Evolutionary conservation across 1,140 invertebrate genomes (phyloP).

Genomic region (Polyergus mexicanus): DNA sequence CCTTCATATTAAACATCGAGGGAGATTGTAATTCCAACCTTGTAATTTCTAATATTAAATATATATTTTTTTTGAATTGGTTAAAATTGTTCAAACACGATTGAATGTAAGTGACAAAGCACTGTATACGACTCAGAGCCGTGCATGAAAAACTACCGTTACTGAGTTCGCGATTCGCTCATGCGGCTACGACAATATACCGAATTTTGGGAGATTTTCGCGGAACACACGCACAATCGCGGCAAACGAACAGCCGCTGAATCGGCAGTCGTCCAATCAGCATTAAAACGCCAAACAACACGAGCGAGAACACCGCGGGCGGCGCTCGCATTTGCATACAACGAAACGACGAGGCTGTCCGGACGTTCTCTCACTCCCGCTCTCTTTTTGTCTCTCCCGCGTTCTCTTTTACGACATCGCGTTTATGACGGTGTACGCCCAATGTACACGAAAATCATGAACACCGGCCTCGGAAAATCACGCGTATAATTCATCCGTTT

Average conservation of each 20-base stretch:
- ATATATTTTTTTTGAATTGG: neutral
- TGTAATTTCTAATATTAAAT: neutral
- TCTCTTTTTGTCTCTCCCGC: neutral
- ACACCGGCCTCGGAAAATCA: conserved; percentile 20
- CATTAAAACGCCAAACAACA: conserved; percentile 85
- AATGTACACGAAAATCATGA: conserved; percentile 53
- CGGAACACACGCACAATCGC: conserved; percentile 74
- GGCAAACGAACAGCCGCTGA: conserved; percentile 84
- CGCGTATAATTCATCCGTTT: conserved; percentile 62
- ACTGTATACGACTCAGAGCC: neutral
- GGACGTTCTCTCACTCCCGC: conserved; percentile 6
- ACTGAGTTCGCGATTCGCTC: conserved; percentile 51
- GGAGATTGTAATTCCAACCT: neutral
- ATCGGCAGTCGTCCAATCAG: conserved; percentile 86
- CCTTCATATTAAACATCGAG: neutral
- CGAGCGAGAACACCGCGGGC: conserved; percentile 81
- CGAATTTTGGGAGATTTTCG: conserved; percentile 79
- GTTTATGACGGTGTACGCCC: conserved; percentile 65
- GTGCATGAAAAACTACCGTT: conserved; percentile 41
- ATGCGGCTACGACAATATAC: conserved; percentile 19
- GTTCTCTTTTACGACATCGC: conserved; percentile 64
- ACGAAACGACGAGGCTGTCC: conserved; percentile 28
- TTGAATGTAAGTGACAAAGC: neutral
- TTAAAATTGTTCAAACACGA: neutral
- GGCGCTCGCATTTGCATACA: conserved; percentile 65